These are phyloP conservation scores for Drosophila leontia DNA, from an alignment of 1,140 invertebrate species.

Conservation along the genomic window DNA sequence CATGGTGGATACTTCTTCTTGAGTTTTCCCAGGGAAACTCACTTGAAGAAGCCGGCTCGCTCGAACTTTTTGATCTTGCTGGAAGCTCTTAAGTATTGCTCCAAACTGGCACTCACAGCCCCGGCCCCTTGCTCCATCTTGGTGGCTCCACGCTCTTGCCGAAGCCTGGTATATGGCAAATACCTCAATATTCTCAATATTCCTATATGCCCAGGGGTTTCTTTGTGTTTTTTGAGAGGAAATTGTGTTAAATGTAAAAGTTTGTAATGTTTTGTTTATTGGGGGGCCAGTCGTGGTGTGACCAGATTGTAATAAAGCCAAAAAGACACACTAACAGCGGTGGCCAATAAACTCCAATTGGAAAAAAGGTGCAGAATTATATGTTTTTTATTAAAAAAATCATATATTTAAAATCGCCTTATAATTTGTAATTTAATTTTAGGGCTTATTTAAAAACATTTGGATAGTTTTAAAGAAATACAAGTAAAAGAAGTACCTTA, in stretches of 20 bases:
- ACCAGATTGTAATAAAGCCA: not conserved
- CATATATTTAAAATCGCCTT: too few relatives aligned
- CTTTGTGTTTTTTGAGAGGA: not conserved
- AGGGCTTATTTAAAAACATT: not conserved
- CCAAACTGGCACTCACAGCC: constrained; percentile 72
- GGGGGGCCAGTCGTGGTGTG: not conserved
- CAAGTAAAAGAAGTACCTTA: not conserved
- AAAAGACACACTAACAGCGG: not conserved
- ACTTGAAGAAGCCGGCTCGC: constrained; percentile 83
- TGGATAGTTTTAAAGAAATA: not conserved
- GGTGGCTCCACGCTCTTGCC: not conserved
- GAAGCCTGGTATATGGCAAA: not conserved
- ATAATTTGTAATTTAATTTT: not conserved
- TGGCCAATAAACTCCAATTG: not conserved
- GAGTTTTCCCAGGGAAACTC: constrained; percentile 27
- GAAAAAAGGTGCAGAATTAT: not conserved
- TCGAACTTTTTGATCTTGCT: constrained; percentile 83
- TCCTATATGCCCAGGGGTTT: not conserved
- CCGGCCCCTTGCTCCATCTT: constrained; percentile 43
- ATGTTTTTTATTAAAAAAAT: not conserved
- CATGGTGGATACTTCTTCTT: too few relatives aligned
- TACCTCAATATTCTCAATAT: not conserved
- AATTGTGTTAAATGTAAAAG: not conserved
- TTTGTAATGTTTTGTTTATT: constrained; percentile 18
- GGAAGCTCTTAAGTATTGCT: constrained; percentile 77